Evolutionary conservation across 2,888 invertebrate genomes (phyloP).

Genomic region (Macaria liturata): DNA sequence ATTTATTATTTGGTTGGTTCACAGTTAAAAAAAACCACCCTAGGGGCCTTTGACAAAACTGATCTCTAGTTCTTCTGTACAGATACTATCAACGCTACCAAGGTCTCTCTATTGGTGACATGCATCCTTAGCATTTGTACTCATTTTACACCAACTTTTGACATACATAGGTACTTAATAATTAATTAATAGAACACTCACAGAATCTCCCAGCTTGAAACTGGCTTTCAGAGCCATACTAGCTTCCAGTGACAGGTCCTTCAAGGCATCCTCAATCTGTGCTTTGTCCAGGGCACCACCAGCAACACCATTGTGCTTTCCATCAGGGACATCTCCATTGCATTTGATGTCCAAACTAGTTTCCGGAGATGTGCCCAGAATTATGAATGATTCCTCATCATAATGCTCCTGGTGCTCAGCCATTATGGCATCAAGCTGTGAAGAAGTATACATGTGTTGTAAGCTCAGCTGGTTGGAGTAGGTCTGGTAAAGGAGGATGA

Average conservation of each 20-base stretch:
- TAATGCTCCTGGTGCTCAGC: slow-evolving; percentile 49
- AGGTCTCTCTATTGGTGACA: too few relatives aligned
- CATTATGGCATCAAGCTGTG: slow-evolving; percentile 56
- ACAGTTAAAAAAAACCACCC: too few relatives aligned
- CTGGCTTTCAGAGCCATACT: slow-evolving; percentile 72
- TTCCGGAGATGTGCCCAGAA: slow-evolving; percentile 71
- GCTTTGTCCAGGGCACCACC: slow-evolving; percentile 46
- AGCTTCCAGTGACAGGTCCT: slow-evolving; percentile 63
- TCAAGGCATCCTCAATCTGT: slow-evolving; percentile 69
- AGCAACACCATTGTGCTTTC: slow-evolving; percentile 21
- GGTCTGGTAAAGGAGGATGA: too few relatives aligned
- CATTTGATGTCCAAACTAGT: slow-evolving; percentile 64
- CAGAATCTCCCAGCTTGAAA: slow-evolving; percentile 66
- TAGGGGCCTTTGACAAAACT: too few relatives aligned
- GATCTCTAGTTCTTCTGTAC: too few relatives aligned
- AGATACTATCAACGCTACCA: too few relatives aligned
- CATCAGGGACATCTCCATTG: slow-evolving; percentile 48
- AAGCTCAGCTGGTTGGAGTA: too few relatives aligned
- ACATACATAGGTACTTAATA: too few relatives aligned
- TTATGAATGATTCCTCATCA: slow-evolving; percentile 77
- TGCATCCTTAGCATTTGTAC: too few relatives aligned
- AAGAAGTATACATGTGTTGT: not conserved
- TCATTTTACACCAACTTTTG: too few relatives aligned
- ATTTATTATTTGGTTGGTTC: too few relatives aligned
- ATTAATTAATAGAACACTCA: slow-evolving; percentile 47